phyloP scores from a whole-genome alignment of 2,888 invertebrate genomes.

The Nemoura dubitans region DNA sequence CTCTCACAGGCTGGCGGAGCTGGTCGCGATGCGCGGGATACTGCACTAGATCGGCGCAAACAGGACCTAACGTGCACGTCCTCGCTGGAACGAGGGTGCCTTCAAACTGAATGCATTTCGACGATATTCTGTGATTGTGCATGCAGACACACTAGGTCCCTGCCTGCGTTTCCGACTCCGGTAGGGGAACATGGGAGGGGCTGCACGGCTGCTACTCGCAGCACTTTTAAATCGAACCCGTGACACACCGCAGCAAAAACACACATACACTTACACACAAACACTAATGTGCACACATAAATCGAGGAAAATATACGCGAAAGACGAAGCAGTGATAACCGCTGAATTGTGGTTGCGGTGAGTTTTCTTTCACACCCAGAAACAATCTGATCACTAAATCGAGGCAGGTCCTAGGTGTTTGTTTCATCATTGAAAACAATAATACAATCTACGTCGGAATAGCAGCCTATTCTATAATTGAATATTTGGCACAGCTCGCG shows the following conservation, averaged over 20 bases:
- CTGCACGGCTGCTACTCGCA: not conserved
- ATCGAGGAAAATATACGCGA: not conserved
- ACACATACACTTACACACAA: not conserved
- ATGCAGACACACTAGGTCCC: not conserved
- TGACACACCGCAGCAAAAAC: too few species aligned
- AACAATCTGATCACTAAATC: not conserved
- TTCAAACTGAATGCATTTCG: not conserved
- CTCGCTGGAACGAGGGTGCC: not conserved
- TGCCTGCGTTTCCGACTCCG: not conserved
- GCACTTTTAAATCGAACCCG: not conserved
- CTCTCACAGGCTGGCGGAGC: too few species aligned
- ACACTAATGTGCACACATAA: not conserved
- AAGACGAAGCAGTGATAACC: not conserved
- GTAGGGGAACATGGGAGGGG: not conserved
- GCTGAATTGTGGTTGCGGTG: too few species aligned
- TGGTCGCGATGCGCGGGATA: too few species aligned
- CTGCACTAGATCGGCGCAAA: too few species aligned
- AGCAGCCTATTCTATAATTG: not conserved
- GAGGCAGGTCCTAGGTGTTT: not conserved
- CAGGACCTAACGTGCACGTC: too few species aligned
- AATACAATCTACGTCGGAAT: constrained; percentile 12
- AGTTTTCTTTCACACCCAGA: not conserved
- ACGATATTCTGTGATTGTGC: not conserved
- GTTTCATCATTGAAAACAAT: constrained; percentile 7
- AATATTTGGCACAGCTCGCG: not conserved